Evolutionary conservation across 2,797 vertebrate species (phyloP), one percentile per base, ranked within the genome.

Genomic region (Enteromius afrohamiltoni): DNA sequence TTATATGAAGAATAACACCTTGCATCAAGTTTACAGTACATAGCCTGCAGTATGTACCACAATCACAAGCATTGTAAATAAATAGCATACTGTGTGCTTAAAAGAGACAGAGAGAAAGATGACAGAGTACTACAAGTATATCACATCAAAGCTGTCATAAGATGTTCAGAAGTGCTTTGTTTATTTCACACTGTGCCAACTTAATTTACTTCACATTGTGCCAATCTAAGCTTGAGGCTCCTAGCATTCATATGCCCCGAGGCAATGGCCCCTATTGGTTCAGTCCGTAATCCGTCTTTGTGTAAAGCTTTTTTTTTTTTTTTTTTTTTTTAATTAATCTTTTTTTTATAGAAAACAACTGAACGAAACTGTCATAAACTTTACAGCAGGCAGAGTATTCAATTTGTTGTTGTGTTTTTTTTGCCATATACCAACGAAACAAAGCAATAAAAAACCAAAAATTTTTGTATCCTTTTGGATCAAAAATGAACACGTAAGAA

Each of bases 401-500:
- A 0, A 77, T 58, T 77, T 45, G 23, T 17, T 26, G 53, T 26
- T 58, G 19, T 26, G 13, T 58, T 47, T 47, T 47, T 5, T 14
- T 14, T 47, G 13, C 31, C 26, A 49, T 23, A 78, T 23, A 78
- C 29, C 29, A 55, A 37, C 42, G 26, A 68, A 40, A 13, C 14
- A 4, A 53, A 49, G 19, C 45, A 6, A 14, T 67, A 10, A 21
- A 60, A 62, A 60, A 60, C 14, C 1, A 0, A 11, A 3, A 1
- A 26, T 34, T 62, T 77, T 31, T 64, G 0, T 40, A 42, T 51
- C 19, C 17, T 55, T 9, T 29, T 47, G 23, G 4, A 70, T 45
- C 1, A 21, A 42, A 73, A 85, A 83, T 78, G 82, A 88, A 87
- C 85, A 85, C 19, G 47, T 47, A 65, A 82, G 53, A 64, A 14